Percentiles rank a stretch among this genome's conserved stretches.
These are phyloP conservation scores for Neoscelio sp. DNA, from an alignment of 2,888 invertebrate species.

Conservation along the genomic window DNA sequence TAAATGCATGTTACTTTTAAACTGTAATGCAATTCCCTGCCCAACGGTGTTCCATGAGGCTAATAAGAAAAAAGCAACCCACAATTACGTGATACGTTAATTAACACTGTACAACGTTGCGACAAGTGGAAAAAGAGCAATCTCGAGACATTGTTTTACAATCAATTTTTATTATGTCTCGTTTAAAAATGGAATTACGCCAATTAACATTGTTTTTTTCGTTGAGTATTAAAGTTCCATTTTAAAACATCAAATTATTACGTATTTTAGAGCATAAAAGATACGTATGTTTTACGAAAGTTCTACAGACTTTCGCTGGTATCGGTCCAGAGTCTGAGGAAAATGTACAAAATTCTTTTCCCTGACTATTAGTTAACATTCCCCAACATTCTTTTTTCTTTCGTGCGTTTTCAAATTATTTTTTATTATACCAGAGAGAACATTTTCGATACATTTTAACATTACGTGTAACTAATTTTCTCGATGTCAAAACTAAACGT, in stretches of 20 bases:
- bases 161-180: constrained; percentile 27
- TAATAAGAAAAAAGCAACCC: constrained; percentile 27
- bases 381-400: background rate
- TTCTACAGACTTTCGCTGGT: background rate
- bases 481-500: too few species aligned
- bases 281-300: background rate
- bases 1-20: background rate
- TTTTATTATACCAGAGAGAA: too few species aligned
- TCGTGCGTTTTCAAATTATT: too few species aligned
- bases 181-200: constrained; percentile 16
- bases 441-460: too few species aligned
- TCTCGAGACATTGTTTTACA: constrained; percentile 39
- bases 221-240: too few species aligned
- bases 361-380: constrained; percentile 7
- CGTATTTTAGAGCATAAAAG: too few species aligned
- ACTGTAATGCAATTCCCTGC: background rate
- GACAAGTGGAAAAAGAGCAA: constrained; percentile 10
- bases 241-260: too few species aligned
- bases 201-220: constrained; percentile 18
- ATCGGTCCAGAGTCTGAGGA: background rate
- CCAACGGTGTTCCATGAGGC: constrained; percentile 6
- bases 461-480: too few species aligned
- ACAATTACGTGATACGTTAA: constrained; percentile 38
- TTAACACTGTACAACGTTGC: constrained; percentile 10
- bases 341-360: constrained; percentile 3